phyloP scores from a whole-genome alignment of 2,888 invertebrate genomes.

The Chrysolina americana region DNA sequence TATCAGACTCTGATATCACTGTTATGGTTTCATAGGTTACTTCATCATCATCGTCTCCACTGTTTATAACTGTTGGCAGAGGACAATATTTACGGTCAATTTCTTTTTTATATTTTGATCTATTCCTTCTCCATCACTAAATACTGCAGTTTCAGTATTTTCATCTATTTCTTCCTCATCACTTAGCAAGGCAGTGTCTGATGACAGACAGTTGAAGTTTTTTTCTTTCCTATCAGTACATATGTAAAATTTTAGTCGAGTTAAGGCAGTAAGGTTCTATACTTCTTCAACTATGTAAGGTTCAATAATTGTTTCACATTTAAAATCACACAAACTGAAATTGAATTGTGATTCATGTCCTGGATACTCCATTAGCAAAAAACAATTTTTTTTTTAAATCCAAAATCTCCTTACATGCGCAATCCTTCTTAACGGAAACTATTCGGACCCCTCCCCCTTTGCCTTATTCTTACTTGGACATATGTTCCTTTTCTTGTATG shows the following conservation, averaged over 20 bases:
- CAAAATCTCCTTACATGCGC: background rate
- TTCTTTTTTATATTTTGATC: too few relatives aligned
- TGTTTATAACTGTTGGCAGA: too few relatives aligned
- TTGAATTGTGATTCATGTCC: background rate
- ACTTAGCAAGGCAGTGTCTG: too few relatives aligned
- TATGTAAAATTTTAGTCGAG: background rate
- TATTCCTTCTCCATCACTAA: too few relatives aligned
- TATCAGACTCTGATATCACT: too few relatives aligned
- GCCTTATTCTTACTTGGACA: background rate
- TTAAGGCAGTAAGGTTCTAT: background rate
- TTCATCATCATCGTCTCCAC: too few relatives aligned
- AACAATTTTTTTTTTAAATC: background rate
- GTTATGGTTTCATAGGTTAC: too few relatives aligned
- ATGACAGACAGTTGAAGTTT: too few relatives aligned
- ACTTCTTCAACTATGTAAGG: background rate
- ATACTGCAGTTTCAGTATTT: too few relatives aligned
- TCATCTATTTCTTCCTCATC: too few relatives aligned
- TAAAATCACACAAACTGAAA: slow-evolving; percentile 11
- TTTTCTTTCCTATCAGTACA: background rate
- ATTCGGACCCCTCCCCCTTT: slow-evolving; percentile 11
- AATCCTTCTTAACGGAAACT: background rate
- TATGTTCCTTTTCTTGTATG: background rate
- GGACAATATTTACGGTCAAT: too few relatives aligned
- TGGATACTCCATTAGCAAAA: slow-evolving; percentile 5
- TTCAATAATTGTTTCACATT: background rate